phyloP scores from a whole-genome alignment of 2,113 vertebrate species.

The Macrotus californicus region DNA sequence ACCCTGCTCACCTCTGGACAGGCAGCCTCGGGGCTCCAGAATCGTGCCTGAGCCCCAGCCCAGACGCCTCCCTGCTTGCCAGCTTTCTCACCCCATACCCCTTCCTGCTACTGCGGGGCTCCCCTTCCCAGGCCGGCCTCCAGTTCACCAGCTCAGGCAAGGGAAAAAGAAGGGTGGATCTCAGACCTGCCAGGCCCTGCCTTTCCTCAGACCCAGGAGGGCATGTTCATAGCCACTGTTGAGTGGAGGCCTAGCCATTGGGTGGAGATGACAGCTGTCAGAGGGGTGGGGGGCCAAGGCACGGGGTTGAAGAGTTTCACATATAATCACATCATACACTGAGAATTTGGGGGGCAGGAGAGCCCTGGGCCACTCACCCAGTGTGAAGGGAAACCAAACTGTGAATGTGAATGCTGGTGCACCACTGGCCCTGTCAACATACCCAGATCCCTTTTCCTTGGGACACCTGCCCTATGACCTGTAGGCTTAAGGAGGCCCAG shows the following conservation, averaged over 20 bases:
- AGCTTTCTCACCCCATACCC: neutral
- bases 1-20: neutral
- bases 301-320: neutral
- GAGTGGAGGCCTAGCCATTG: neutral
- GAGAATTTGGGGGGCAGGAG: neutral
- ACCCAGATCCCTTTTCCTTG: neutral
- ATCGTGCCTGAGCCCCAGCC: neutral
- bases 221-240: too few relatives aligned
- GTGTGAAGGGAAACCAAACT: neutral
- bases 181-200: neutral
- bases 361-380: neutral
- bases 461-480: neutral
- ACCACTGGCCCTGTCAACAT: neutral
- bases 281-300: neutral
- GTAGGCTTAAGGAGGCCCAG: neutral
- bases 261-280: neutral
- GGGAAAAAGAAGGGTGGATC: neutral
- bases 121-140: neutral
- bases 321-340: slow-evolving; percentile 31
- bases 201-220: neutral
- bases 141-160: neutral
- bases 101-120: neutral
- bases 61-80: neutral
- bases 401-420: neutral
- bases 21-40: neutral